These are phyloP conservation scores for Takifugu flavidus DNA, from an alignment of 2,113 vertebrate species.

Conservation along the genomic window DNA sequence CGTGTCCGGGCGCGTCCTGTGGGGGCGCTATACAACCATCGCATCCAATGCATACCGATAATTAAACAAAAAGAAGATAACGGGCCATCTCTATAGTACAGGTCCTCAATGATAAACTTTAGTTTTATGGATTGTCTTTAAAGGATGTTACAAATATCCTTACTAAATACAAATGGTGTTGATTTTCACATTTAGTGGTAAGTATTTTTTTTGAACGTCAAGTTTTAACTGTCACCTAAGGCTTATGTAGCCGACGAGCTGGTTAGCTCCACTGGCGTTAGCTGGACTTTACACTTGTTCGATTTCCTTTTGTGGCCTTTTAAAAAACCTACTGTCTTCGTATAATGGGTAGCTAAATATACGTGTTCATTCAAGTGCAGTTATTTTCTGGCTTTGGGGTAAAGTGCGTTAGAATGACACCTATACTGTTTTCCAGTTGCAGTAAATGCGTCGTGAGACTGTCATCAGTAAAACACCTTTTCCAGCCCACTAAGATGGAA, in stretches of 20 bases:
- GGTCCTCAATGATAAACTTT: background rate
- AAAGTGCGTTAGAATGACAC: no score
- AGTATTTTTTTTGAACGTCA: slow-evolving; percentile 14
- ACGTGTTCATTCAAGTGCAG: no score
- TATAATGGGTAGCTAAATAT: no score
- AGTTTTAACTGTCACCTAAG: background rate
- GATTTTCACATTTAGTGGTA: slow-evolving; percentile 37
- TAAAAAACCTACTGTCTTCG: no score
- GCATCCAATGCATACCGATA: background rate
- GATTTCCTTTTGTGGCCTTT: no score
- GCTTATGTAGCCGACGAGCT: slow-evolving; percentile 9
- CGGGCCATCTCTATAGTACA: slow-evolving; percentile 11
- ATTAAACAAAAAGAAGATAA: slow-evolving; percentile 3
- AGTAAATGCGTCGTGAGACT: background rate
- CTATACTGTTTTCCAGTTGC: no score
- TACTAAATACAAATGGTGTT: slow-evolving; percentile 23
- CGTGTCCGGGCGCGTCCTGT: background rate
- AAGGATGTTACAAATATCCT: background rate
- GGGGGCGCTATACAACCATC: background rate
- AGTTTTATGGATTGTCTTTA: background rate
- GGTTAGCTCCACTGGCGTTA: slow-evolving; percentile 6
- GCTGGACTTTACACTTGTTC: background rate
- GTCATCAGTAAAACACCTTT: background rate
- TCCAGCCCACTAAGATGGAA: background rate
- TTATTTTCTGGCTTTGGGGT: no score